Conservation (phyloP, 1,140 invertebrate genomes). For the Nasonia vitripennis region DNA sequence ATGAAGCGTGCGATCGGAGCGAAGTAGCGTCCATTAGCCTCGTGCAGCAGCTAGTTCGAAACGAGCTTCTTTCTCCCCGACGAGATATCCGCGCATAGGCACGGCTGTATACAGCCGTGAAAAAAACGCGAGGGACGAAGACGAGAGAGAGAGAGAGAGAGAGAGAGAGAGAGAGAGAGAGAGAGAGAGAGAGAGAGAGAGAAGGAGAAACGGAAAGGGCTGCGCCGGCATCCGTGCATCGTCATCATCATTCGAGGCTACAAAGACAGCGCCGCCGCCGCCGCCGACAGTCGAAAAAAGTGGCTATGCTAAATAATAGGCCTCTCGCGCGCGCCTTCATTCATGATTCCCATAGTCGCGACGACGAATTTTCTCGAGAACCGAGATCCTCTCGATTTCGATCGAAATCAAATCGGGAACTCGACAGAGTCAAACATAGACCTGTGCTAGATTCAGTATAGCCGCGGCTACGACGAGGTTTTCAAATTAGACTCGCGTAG, state of each 20-base stretch:
- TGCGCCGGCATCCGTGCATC: constrained; percentile 60
- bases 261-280: constrained; percentile 72
- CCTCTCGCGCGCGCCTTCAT: constrained; percentile 41
- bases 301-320: constrained; percentile 75
- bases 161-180: not conserved
- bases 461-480: not conserved
- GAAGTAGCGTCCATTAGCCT: constrained; percentile 66
- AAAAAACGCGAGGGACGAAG: constrained; percentile 14
- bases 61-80: not conserved
- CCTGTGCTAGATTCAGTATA: constrained; percentile 21
- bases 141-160: not conserved
- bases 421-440: constrained; percentile 33
- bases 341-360: constrained; percentile 5
- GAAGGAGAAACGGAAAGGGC: constrained; percentile 48
- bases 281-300: constrained; percentile 66
- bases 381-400: not conserved
- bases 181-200: not conserved
- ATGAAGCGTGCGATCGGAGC: constrained; percentile 65
- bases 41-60: not conserved
- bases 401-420: not conserved
- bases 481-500: constrained; percentile 19
- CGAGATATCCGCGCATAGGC: not conserved
- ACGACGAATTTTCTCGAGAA: not conserved
- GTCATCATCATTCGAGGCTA: constrained; percentile 70
- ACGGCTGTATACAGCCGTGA: not conserved